Evolutionary conservation across 2,888 invertebrate species (phyloP).

Genomic region (Protophormia terraenovae): DNA sequence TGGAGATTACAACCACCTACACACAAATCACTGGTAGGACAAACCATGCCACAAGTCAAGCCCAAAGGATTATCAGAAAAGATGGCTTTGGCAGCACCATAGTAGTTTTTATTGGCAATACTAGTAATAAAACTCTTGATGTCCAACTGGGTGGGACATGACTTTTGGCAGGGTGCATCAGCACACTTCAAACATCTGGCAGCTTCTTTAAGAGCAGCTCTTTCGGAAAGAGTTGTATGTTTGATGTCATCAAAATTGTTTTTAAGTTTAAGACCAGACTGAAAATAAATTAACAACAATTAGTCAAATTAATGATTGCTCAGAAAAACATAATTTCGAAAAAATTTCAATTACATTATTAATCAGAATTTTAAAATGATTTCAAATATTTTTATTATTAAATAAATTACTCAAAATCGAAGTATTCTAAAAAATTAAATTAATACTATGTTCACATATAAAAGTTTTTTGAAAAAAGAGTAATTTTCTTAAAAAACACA

Average conservation of each 20-base stretch:
- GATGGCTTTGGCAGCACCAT: slow-evolving; percentile 97
- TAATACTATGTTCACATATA: no score
- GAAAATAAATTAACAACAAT: no score
- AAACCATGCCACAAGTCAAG: slow-evolving; percentile 98
- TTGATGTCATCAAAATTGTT: slow-evolving; percentile 99
- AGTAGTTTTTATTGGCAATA: slow-evolving; percentile 98
- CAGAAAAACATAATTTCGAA: no score
- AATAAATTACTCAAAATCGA: no score
- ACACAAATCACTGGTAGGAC: slow-evolving; percentile 98
- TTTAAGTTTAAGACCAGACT: slow-evolving; percentile 85
- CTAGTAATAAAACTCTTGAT: slow-evolving; percentile 98
- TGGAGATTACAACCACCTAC: slow-evolving; percentile 98
- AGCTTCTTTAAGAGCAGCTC: slow-evolving; percentile 95
- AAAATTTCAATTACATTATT: no score
- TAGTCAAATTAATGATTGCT: no score
- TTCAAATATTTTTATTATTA: no score
- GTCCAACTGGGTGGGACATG: slow-evolving; percentile 98
- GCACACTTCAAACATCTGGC: slow-evolving; percentile 94
- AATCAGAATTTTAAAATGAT: no score
- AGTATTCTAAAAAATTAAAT: no score
- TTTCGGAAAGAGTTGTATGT: slow-evolving; percentile 97
- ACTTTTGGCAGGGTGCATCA: slow-evolving; percentile 99
- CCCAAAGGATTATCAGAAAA: slow-evolving; percentile 98
- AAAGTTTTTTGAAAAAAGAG: no score
- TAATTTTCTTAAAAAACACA: no score